Percentiles rank a stretch among this genome's conserved stretches.
These are phyloP conservation scores for Trissoscelio sp. DNA, from an alignment of 2,888 invertebrate genomes.

Conservation along the genomic window DNA sequence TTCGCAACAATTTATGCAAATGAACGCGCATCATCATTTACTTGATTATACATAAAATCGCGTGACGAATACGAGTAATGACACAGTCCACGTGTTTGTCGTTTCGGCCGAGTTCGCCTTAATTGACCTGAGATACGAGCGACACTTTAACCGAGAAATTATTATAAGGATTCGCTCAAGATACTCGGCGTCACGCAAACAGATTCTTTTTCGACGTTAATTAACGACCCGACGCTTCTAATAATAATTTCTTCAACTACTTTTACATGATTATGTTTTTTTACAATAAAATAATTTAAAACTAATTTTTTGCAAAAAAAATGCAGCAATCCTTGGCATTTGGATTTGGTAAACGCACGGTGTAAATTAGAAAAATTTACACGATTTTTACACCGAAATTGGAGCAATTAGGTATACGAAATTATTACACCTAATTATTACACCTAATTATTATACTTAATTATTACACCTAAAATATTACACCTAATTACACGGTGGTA, in stretches of 20 bases:
- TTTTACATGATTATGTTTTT: neutral
- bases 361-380: no score
- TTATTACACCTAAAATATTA: no score
- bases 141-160: slow-evolving; percentile 73
- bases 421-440: no score
- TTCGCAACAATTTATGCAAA: slow-evolving; percentile 33
- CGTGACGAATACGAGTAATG: slow-evolving; percentile 57
- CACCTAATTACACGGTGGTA: no score
- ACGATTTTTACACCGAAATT: no score
- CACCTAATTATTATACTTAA: no score
- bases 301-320: no score
- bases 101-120: slow-evolving; percentile 82
- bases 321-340: no score
- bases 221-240: slow-evolving; percentile 30
- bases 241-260: slow-evolving; percentile 30
- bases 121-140: slow-evolving; percentile 83
- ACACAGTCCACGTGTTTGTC: slow-evolving; percentile 81
- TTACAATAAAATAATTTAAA: no score
- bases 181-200: slow-evolving; percentile 14
- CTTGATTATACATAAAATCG: slow-evolving; percentile 61
- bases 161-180: slow-evolving; percentile 67
- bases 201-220: slow-evolving; percentile 41
- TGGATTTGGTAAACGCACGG: no score
- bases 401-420: no score
- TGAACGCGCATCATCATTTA: slow-evolving; percentile 42